These are phyloP conservation scores for Drosophila quadrilineata DNA, from an alignment of 1,140 invertebrate genomes.

Conservation along the genomic window DNA sequence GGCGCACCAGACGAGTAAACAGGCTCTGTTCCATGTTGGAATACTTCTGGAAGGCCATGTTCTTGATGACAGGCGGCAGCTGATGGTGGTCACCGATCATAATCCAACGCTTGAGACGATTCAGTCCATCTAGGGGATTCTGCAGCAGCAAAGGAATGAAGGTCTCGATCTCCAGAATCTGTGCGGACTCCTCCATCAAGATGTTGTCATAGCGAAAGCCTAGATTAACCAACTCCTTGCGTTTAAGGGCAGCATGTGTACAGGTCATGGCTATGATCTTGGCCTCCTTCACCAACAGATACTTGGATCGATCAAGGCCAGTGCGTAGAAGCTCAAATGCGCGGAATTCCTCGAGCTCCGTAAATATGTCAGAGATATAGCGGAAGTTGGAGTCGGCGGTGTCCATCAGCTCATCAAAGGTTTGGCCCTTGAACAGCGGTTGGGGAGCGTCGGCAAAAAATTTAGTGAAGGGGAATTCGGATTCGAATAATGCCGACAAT, in stretches of 20 bases:
- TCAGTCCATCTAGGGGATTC: constrained; percentile 97
- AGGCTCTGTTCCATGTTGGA: constrained; percentile 99
- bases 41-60: constrained; percentile 99
- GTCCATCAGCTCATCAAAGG: constrained; percentile 93
- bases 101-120: constrained; percentile 99
- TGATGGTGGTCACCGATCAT: constrained; percentile 99
- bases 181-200: constrained; percentile 99
- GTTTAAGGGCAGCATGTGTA: constrained; percentile 98
- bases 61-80: constrained; percentile 99
- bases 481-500: constrained; percentile 81
- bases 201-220: constrained; percentile 99
- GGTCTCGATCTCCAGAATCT: constrained; percentile 99
- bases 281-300: constrained; percentile 98
- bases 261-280: constrained; percentile 99
- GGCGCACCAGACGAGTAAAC: constrained; percentile 96
- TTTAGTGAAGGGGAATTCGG: constrained; percentile 95
- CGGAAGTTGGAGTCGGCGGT: constrained; percentile 96
- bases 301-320: constrained; percentile 96
- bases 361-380: constrained; percentile 98
- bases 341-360: constrained; percentile 98
- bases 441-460: constrained; percentile 97
- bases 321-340: constrained; percentile 98
- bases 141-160: constrained; percentile 99
- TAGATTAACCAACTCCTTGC: constrained; percentile 97
- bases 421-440: constrained; percentile 92